Base-by-base conservation (phyloP, 2,113 vertebrate species). In the Anarrhichthys ocellatus region DNA sequence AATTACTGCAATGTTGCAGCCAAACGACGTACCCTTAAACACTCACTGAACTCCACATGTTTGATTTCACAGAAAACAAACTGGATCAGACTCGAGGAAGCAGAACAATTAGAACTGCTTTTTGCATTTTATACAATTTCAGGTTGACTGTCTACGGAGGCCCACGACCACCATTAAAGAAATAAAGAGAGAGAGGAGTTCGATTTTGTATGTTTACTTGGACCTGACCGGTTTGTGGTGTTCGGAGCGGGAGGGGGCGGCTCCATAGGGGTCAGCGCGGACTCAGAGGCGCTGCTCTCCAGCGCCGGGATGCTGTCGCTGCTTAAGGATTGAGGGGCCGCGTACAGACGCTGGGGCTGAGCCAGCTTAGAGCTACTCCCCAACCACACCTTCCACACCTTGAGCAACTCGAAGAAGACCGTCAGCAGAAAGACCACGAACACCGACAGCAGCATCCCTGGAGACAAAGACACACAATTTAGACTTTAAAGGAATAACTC, bases 381-480 rank as follows among this genome's bases (percentile, higher is more conserved):
- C 77, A 99, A 87, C 89, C 93, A 92, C 0, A 92, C 85, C 83
- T 97, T 96, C 93, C 95, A 96, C 46, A 98, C 96, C 90, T 99
- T 99, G 52, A 98, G 88, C 3, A 95, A 58, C 93, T 99, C 98
- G 0, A 97, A 99, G 11, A 98, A 66, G 44, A 97, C 82, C 0
- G 97, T 96, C 5, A 99, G 87, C 65, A 99, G 93, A 58, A 97
- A 81, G 82, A 99, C 92, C 56, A 99, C 93, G 9, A 97, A 11
- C 85, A 97, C 96, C 0, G 98, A 97, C 40, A 98, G 82, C 10
- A 80, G 89, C 95, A 99, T 97, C 22, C 98, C 98, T 99, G 94
- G 0, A 73, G 62, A 32, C 66, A 50, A 70, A 72, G 0, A 67
- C 4, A 74, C 56, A 32, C 32, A 32, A 32, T 32, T 4, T 32